These are phyloP conservation scores for Cydia fagiglandana DNA, from an alignment of 1,140 invertebrate genomes.

Conservation along the genomic window DNA sequence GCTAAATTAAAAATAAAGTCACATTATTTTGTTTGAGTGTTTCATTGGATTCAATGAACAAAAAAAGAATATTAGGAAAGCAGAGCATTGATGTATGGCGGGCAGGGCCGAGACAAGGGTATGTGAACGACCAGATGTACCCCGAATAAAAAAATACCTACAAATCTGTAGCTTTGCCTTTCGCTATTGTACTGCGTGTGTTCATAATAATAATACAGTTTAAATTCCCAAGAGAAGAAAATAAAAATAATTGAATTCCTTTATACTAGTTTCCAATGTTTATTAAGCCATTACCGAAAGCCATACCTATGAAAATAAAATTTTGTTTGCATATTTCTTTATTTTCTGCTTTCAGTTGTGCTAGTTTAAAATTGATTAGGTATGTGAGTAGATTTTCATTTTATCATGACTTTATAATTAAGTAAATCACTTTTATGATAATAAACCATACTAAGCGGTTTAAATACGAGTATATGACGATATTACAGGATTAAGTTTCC, in stretches of 20 bases:
- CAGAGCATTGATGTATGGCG: slow-evolving; percentile 22
- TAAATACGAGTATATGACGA: background rate
- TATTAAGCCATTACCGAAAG: slow-evolving; percentile 12
- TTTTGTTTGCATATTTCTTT: background rate
- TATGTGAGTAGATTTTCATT: too few relatives aligned
- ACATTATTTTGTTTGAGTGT: slow-evolving; percentile 11
- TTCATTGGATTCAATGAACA: slow-evolving; percentile 26
- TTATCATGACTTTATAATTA: too few relatives aligned
- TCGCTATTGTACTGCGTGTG: slow-evolving; percentile 35
- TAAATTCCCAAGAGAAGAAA: slow-evolving; percentile 4
- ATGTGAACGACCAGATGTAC: slow-evolving; percentile 42
- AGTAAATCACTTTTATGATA: too few relatives aligned
- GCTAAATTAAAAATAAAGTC: background rate
- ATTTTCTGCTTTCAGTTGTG: background rate
- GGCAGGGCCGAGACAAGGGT: slow-evolving; percentile 35
- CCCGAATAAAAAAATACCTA: slow-evolving; percentile 40
- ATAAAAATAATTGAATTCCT: slow-evolving; percentile 31
- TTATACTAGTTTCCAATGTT: slow-evolving; percentile 27
- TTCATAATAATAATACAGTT: slow-evolving; percentile 26
- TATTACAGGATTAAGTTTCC: background rate
- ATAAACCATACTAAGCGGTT: too few relatives aligned
- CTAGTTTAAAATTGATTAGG: background rate
- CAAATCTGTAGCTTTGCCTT: slow-evolving; percentile 33
- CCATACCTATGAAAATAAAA: slow-evolving; percentile 5
- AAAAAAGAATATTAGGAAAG: slow-evolving; percentile 17